phyloP scores from a whole-genome alignment of 2,888 invertebrate genomes.

The Leptopilina myrica region DNA sequence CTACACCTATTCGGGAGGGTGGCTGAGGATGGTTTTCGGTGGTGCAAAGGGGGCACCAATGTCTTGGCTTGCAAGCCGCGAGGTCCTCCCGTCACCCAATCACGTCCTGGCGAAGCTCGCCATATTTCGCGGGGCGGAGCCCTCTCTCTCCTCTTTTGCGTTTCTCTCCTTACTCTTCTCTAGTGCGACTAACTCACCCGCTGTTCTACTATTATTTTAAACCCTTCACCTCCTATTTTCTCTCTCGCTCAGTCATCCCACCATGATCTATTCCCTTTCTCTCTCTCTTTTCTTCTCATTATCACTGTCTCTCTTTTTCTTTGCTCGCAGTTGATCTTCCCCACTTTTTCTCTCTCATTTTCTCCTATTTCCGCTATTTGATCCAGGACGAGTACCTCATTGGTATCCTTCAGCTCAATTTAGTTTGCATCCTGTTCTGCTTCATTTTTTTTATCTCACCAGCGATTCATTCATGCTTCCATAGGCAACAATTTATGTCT shows the following conservation, averaged over 20 bases:
- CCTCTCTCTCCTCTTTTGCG: constrained; percentile 60
- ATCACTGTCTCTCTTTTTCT: constrained; percentile 41
- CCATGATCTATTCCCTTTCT: constrained; percentile 43
- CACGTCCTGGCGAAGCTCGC: constrained; percentile 74
- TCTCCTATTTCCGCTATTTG: background rate
- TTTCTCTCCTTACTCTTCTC: constrained; percentile 55
- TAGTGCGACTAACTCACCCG: constrained; percentile 62
- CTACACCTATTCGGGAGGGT: constrained; percentile 46
- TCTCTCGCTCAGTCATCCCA: constrained; percentile 45
- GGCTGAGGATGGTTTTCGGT: constrained; percentile 63
- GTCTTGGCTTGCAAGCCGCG: constrained; percentile 74
- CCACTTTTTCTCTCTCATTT: background rate
- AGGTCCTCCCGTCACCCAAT: constrained; percentile 76
- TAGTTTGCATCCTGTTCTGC: background rate
- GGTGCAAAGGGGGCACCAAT: constrained; percentile 72
- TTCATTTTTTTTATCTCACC: background rate
- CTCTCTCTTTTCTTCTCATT: constrained; percentile 47
- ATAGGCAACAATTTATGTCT: background rate
- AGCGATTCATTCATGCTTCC: constrained; percentile 11
- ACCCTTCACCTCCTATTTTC: constrained; percentile 59
- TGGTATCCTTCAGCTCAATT: background rate
- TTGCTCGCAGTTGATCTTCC: background rate
- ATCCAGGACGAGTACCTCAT: background rate
- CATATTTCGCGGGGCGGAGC: constrained; percentile 76
- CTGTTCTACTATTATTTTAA: constrained; percentile 72